Percentiles rank a stretch among this genome's conserved stretches.
Evolutionary conservation across 1,140 invertebrate genomes (phyloP).

Genomic region (Lordiphosa clarofinis): DNA sequence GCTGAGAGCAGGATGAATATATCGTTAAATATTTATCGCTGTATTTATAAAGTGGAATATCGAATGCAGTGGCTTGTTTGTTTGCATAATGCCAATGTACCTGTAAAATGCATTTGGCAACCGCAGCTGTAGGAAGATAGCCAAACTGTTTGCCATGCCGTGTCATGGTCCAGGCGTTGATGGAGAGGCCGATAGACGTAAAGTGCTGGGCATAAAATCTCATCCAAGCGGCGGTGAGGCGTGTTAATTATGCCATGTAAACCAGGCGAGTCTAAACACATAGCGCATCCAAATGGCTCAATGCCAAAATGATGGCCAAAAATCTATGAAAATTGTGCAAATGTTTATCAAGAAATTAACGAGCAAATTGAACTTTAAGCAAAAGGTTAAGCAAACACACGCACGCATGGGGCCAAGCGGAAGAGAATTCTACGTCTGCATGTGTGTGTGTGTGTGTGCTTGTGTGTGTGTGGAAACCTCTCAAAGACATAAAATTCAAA

Average conservation of each 20-base stretch:
- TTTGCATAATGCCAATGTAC: conserved; percentile 34
- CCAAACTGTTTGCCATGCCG: conserved; percentile 23
- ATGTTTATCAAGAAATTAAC: conserved; percentile 62
- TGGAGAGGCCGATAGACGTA: conserved; percentile 27
- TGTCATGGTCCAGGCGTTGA: conserved; percentile 17
- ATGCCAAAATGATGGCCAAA: conserved; percentile 30
- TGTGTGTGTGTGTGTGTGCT: neutral
- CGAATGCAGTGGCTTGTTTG: conserved; percentile 28
- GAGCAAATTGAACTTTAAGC: conserved; percentile 59
- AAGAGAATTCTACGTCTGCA: conserved; percentile 4
- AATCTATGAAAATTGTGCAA: conserved; percentile 16
- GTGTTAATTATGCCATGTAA: conserved; percentile 59
- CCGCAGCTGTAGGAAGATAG: conserved; percentile 13
- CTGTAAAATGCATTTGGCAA: conserved; percentile 36
- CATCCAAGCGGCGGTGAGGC: conserved; percentile 9
- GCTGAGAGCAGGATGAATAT: conserved; percentile 7
- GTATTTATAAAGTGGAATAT: conserved; percentile 46
- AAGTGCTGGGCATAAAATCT: conserved; percentile 51
- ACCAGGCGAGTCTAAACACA: conserved; percentile 38
- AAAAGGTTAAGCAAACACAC: conserved; percentile 65
- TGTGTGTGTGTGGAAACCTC: conserved; percentile 19
- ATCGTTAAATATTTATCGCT: conserved; percentile 48
- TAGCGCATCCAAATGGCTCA: conserved; percentile 27
- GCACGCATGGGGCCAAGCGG: neutral
- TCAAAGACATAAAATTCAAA: conserved; percentile 29